phyloP scores from a whole-genome alignment of 2,888 invertebrate species.

The Margaritifera margaritifera region DNA sequence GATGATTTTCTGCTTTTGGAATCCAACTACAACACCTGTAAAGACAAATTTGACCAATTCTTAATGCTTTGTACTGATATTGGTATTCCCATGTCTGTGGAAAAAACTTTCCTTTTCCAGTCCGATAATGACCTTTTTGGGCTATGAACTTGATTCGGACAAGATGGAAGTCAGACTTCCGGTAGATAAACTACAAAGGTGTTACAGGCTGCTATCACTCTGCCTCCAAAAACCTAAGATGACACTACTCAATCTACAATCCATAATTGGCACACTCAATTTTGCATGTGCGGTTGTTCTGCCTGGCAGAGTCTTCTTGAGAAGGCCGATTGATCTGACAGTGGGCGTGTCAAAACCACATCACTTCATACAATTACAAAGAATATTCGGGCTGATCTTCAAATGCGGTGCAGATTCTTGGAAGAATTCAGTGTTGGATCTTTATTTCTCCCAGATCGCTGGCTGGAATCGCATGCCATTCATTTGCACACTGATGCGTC shows the following conservation, averaged over 20 bases:
- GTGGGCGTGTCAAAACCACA: neutral
- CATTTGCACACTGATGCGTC: no score
- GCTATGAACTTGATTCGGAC: slow-evolving; percentile 8
- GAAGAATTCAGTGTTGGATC: neutral
- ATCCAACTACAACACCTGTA: neutral
- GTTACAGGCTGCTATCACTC: neutral
- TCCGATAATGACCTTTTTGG: slow-evolving; percentile 11
- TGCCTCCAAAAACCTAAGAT: neutral
- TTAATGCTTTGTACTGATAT: neutral
- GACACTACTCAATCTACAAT: slow-evolving; percentile 12
- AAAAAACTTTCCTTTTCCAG: slow-evolving; percentile 15
- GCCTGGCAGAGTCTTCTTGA: slow-evolving; percentile 11
- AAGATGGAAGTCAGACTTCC: slow-evolving; percentile 13
- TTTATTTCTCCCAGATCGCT: neutral
- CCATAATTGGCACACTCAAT: slow-evolving; percentile 13
- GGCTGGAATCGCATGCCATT: neutral
- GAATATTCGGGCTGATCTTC: neutral
- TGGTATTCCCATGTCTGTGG: slow-evolving; percentile 12
- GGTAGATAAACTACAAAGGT: slow-evolving; percentile 7
- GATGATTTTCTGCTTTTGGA: slow-evolving; percentile 26
- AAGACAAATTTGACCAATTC: slow-evolving; percentile 6
- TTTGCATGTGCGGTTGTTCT: slow-evolving; percentile 14
- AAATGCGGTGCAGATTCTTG: neutral
- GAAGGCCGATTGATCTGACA: neutral
- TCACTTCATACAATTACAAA: neutral